phyloP scores from a whole-genome alignment of 2,113 vertebrate genomes.

The Pavo muticus region DNA sequence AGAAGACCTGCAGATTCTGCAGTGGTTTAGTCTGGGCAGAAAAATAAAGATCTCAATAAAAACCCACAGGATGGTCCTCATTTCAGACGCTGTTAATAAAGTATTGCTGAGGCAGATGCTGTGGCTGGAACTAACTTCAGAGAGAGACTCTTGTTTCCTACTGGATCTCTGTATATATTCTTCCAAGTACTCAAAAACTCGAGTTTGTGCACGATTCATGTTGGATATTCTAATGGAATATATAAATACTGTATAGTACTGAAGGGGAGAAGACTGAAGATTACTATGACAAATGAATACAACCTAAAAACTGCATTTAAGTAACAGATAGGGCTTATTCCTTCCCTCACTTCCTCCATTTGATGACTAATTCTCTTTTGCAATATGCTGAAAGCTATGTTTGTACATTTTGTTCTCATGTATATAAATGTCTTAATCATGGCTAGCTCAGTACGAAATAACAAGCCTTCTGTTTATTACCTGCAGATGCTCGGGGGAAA shows the following conservation, averaged over 20 bases:
- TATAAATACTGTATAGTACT: background rate
- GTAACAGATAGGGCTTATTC: background rate
- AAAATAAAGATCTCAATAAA: background rate
- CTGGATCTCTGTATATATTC: background rate
- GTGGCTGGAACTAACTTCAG: background rate
- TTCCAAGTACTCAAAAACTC: background rate
- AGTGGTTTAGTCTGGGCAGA: background rate
- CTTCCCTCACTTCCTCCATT: background rate
- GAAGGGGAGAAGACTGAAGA: background rate
- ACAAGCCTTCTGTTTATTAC: background rate
- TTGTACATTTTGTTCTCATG: background rate
- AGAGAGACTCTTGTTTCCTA: background rate
- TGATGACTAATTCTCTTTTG: background rate
- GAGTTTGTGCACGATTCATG: background rate
- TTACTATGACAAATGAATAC: background rate
- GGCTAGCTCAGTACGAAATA: background rate
- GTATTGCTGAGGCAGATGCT: background rate
- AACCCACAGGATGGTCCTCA: background rate
- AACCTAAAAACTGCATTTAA: background rate
- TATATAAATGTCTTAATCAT: background rate
- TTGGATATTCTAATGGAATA: background rate
- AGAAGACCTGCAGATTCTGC: background rate
- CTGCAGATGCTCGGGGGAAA: background rate
- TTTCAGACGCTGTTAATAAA: background rate
- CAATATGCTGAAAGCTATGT: rapidly evolving